A percentile compares a stretch with the other conserved stretches of the same genome.
Evolutionary conservation across 2,113 vertebrate genomes (phyloP).

Genomic region (Lichenostomus cassidix): DNA sequence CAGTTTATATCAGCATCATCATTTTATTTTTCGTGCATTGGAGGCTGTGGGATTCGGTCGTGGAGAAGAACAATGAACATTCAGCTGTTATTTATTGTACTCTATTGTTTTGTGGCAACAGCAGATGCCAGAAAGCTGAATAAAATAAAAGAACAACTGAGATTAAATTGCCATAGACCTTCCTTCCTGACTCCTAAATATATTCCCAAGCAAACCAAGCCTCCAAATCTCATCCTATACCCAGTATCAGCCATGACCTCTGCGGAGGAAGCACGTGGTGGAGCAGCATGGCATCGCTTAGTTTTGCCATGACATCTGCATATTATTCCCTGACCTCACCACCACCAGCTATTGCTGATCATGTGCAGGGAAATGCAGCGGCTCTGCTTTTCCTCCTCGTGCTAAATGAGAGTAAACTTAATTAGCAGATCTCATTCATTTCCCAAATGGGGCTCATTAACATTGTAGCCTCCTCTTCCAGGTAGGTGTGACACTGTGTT

Average conservation of each 20-base stretch:
- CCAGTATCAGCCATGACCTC: neutral
- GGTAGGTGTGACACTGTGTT: neutral
- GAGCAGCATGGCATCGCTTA: neutral
- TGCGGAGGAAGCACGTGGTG: neutral
- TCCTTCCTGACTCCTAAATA: slow-evolving; percentile 63
- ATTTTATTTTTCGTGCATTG: slow-evolving; percentile 43
- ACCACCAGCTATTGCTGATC: neutral
- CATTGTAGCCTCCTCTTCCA: neutral
- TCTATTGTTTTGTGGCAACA: slow-evolving; percentile 69
- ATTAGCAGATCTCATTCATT: neutral
- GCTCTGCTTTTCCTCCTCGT: slow-evolving; percentile 23
- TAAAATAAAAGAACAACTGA: slow-evolving; percentile 52
- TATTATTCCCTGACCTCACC: neutral
- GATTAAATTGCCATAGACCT: slow-evolving; percentile 60
- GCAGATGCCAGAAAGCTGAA: slow-evolving; percentile 70
- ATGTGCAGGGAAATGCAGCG: neutral
- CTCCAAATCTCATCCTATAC: neutral
- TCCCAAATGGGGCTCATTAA: neutral
- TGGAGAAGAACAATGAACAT: slow-evolving; percentile 59
- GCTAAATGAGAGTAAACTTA: neutral
- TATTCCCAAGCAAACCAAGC: neutral
- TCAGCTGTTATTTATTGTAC: slow-evolving; percentile 68
- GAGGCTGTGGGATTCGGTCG: slow-evolving; percentile 22
- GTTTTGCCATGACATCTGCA: neutral
- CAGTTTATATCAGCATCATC: slow-evolving; percentile 62